Evolutionary conservation across 2,797 vertebrate species (phyloP).

Genomic region (Arrhamphus sclerolepis): DNA sequence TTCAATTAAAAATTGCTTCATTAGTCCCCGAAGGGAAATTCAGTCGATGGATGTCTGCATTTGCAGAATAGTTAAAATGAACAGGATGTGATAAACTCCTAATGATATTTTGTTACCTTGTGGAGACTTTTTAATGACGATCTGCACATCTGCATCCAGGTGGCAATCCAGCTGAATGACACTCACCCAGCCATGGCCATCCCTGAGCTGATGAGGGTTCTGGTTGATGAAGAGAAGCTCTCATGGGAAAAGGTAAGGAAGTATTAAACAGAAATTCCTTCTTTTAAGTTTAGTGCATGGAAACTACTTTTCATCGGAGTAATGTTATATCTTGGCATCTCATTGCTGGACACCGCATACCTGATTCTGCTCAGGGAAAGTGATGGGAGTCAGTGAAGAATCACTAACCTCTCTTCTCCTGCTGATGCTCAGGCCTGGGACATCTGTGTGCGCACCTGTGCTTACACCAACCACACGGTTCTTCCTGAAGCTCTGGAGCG

Average conservation of each 20-base stretch:
- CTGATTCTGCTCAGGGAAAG: too few species aligned
- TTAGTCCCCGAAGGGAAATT: too few species aligned
- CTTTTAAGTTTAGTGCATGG: too few species aligned
- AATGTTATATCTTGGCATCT: too few species aligned
- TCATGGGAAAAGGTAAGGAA: constrained; percentile 87
- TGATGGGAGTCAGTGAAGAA: too few species aligned
- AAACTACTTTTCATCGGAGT: too few species aligned
- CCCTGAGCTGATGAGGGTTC: constrained; percentile 94
- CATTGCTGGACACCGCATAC: too few species aligned
- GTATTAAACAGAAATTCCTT: not conserved
- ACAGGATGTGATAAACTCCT: constrained; percentile 6
- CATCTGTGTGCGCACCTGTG: constrained; percentile 89
- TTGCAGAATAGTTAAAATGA: constrained; percentile 36
- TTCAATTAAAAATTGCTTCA: too few species aligned
- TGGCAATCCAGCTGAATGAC: constrained; percentile 97
- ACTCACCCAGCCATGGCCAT: constrained; percentile 96
- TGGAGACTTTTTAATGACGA: constrained; percentile 24
- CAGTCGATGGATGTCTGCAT: too few species aligned
- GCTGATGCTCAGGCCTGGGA: constrained; percentile 88
- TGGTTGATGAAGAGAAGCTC: constrained; percentile 92
- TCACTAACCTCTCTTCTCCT: not conserved
- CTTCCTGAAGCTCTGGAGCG: constrained; percentile 96
- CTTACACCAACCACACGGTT: constrained; percentile 98
- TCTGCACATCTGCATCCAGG: constrained; percentile 76
- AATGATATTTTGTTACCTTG: constrained; percentile 9